Percentiles rank a stretch among this genome's conserved stretches.
Evolutionary conservation across 2,797 vertebrate species (phyloP).

Genomic region (Catamblyrhynchus diadema): DNA sequence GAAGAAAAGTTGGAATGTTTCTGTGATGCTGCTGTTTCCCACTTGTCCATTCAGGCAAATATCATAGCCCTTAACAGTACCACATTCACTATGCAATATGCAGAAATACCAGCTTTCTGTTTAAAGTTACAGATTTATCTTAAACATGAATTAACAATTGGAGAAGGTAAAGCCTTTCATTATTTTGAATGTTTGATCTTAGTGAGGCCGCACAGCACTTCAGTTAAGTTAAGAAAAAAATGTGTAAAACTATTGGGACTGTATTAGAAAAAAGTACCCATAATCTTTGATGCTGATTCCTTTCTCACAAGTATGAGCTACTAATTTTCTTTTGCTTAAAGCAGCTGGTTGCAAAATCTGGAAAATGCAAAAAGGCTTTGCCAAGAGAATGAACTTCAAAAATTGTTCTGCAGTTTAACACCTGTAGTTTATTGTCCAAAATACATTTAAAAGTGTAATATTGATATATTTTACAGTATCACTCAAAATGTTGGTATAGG

Average conservation of each 20-base stretch:
- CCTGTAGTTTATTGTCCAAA: neutral
- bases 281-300: conserved; percentile 27
- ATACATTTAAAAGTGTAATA: neutral
- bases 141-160: conserved; percentile 1
- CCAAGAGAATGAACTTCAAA: neutral
- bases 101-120: neutral
- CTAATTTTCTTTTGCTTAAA: neutral
- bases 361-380: neutral
- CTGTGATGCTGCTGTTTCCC: neutral
- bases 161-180: conserved; percentile 1
- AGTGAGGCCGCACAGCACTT: conserved; percentile 22
- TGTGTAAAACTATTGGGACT: neutral
- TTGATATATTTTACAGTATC: neutral
- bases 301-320: conserved; percentile 4
- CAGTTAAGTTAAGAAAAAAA: conserved; percentile 24
- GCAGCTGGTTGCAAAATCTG: neutral
- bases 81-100: neutral
- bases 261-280: conserved; percentile 5
- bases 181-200: conserved; percentile 48
- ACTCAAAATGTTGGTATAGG: neutral
- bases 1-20: neutral
- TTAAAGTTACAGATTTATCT: conserved; percentile 31
- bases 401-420: neutral
- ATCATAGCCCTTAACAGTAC: neutral
- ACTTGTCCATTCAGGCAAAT: neutral